Evolutionary conservation across 2,113 vertebrate genomes (phyloP).

Genomic region (Spizaetus ornatus): DNA sequence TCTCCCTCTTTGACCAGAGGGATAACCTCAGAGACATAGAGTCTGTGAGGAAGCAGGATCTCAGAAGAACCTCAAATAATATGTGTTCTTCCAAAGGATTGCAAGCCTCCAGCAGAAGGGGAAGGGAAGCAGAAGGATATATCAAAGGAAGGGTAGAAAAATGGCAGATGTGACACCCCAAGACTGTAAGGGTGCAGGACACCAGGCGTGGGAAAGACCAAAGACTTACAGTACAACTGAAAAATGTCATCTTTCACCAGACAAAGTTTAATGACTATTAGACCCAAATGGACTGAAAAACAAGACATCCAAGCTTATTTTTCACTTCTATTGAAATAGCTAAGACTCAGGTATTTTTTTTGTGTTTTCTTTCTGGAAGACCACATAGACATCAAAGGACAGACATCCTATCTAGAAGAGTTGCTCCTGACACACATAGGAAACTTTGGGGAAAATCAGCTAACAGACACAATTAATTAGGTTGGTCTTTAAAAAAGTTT

Average conservation of each 20-base stretch:
- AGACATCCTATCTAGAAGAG: background rate
- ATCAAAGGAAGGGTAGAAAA: background rate
- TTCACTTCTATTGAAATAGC: background rate
- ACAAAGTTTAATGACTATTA: background rate
- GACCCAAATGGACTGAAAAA: background rate
- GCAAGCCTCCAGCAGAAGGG: background rate
- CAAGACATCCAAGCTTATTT: background rate
- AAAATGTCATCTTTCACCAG: background rate
- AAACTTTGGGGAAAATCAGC: background rate
- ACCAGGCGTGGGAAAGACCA: rapidly evolving
- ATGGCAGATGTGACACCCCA: background rate
- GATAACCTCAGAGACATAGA: background rate
- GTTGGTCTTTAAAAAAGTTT: background rate
- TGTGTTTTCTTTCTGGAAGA: background rate
- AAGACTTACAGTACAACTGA: background rate
- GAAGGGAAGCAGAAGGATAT: background rate
- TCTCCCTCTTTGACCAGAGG: background rate
- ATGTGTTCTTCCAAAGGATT: background rate
- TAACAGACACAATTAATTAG: background rate
- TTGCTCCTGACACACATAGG: background rate
- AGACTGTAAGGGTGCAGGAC: background rate
- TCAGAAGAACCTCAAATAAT: background rate
- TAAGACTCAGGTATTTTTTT: background rate
- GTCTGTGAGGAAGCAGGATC: background rate
- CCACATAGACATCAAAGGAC: background rate